Evolutionary conservation across 1,140 invertebrate species (phyloP), one percentile per base, ranked within the genome.

Genomic region (Whitmania pigra): DNA sequence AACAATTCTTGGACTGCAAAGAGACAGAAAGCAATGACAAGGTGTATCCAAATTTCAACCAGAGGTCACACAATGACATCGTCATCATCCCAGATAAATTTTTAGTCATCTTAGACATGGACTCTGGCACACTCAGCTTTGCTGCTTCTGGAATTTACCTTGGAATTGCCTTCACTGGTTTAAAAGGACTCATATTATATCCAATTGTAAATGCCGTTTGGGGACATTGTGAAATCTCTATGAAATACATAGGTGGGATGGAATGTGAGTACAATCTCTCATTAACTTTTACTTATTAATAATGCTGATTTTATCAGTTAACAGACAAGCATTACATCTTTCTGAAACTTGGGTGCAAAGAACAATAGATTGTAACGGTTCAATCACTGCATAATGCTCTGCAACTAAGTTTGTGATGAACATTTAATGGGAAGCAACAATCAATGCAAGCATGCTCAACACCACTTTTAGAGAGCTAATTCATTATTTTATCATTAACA

Each of bases 31-130:
- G 29, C 22, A 25, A 13, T n/a, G 29, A 63, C 57, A 63, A 63
- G 29, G 29, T 63, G 11, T 63, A 63, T 31, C 57, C 57, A 25
- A 22, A 63, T 7, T 63, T 63, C 18, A 13, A 22, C 11, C 22
- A 31, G 22, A 25, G 22, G 22, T 22, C 29, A 22, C 22, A 63
- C 7, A 43, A 49, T 17, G 25, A 53, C 27, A 31, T n/a, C 7
- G 25, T 31, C 27, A 25, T 31, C n/a, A 63, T 96, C 77, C 93
- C 93, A 76, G 93, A 96, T 82, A 91, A 89, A 82, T 91, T 97
- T 84, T 87, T 93, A 77, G 93, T 95, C 77, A 91, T 97, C 73
- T 85, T 97, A 76, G 94, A 97, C 82, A 97, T 97, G 93, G 94
- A 97, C 83, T 93, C 97, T 83, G 94, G 94, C 74, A 94, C 92